These are phyloP conservation scores for Meloidogyne hapla DNA, from an alignment of 1,140 invertebrate genomes.

Conservation along the genomic window DNA sequence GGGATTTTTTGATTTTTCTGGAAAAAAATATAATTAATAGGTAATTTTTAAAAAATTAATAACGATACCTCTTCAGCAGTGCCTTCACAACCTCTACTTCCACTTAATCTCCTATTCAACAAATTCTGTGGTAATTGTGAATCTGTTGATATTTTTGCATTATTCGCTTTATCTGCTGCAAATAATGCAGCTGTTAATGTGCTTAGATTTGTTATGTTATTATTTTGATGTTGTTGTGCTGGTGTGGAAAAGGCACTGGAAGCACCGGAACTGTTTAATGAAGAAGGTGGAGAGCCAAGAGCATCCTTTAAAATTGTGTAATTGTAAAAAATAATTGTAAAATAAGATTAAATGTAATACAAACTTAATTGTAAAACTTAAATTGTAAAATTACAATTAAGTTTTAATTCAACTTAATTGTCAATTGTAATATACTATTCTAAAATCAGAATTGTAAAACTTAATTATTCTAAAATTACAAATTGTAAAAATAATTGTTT, in stretches of 20 bases:
- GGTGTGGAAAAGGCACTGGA: slow-evolving; percentile 10
- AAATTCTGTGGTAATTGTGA: neutral
- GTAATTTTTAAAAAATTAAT: neutral
- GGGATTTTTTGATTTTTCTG: neutral
- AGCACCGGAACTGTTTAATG: slow-evolving; percentile 14
- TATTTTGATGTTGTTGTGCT: neutral
- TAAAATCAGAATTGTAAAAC: neutral
- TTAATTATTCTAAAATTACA: no score
- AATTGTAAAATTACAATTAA: neutral
- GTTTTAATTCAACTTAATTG: no score
- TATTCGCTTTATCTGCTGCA: slow-evolving; percentile 5
- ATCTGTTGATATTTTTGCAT: neutral
- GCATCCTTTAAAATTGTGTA: slow-evolving; percentile 12
- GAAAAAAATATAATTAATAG: neutral
- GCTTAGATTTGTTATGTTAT: slow-evolving; percentile 22
- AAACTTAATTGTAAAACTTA: neutral
- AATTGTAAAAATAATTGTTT: neutral
- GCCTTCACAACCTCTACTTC: neutral
- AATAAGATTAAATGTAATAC: no score
- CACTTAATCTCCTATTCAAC: slow-evolving; percentile 1
- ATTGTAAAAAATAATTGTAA: no score
- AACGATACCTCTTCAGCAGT: neutral
- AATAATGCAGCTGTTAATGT: slow-evolving; percentile 23
- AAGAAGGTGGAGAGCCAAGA: neutral
- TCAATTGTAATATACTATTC: no score